Percentiles rank a stretch among this genome's conserved stretches.
Evolutionary conservation across 2,113 vertebrate genomes (phyloP).

Genomic region (Perognathus longimembris): DNA sequence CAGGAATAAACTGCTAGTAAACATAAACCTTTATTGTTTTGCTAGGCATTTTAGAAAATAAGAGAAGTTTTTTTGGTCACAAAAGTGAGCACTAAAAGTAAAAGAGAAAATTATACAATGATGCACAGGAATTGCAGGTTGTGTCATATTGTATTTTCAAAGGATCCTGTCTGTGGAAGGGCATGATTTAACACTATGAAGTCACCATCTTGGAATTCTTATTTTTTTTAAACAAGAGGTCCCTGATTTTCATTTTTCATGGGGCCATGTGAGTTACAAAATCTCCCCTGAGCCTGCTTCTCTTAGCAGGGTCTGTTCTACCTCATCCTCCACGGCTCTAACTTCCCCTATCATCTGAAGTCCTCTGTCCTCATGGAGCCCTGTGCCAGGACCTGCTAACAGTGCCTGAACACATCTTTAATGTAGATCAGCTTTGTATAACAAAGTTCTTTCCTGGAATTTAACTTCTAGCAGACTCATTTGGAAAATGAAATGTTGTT

Average conservation of each 20-base stretch:
- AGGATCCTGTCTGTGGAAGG: not conserved
- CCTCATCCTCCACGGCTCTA: not conserved
- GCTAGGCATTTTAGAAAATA: not conserved
- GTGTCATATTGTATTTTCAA: fast-evolving
- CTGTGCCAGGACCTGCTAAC: not conserved
- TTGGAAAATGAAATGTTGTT: conserved; percentile 1
- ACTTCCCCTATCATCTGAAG: not conserved
- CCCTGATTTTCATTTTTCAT: not conserved
- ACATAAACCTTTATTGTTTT: not conserved
- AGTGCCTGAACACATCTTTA: not conserved
- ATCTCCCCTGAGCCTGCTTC: not conserved
- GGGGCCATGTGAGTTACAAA: not conserved
- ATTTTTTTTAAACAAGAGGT: not conserved
- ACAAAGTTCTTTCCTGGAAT: conserved; percentile 13
- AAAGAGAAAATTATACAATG: not conserved
- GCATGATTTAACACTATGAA: not conserved
- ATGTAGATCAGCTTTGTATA: not conserved
- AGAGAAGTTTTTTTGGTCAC: not conserved
- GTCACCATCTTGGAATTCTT: not conserved
- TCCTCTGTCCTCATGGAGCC: not conserved
- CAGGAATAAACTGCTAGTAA: not conserved
- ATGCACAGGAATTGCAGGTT: not conserved
- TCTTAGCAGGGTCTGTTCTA: not conserved
- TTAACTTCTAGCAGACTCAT: conserved; percentile 9
- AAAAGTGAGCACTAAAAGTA: not conserved